Percentiles rank a stretch among this genome's conserved stretches.
Evolutionary conservation across 2,797 vertebrate species (phyloP).

Genomic region (Urophycis tenuis): DNA sequence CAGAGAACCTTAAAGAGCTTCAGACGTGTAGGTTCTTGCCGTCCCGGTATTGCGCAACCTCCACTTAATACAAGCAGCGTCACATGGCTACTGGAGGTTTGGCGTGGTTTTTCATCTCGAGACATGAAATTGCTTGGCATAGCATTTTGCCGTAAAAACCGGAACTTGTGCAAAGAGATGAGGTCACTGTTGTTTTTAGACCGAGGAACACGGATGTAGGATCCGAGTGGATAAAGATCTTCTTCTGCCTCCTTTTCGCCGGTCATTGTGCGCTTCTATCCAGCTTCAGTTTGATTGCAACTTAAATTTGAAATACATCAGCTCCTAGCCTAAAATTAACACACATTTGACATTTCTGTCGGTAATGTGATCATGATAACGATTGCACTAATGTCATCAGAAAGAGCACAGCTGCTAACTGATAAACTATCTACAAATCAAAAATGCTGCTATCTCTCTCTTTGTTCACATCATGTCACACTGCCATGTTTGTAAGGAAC

Average conservation of each 20-base stretch:
- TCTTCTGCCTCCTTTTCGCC: not conserved
- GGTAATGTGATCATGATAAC: no score
- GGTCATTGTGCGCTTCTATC: not conserved
- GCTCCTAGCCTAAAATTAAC: no score
- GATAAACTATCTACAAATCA: no score
- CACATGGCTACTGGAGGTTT: not conserved
- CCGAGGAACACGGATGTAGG: not conserved
- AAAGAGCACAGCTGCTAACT: no score
- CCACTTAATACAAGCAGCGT: not conserved
- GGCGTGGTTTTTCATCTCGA: not conserved
- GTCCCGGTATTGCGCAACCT: not conserved
- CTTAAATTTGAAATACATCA: no score
- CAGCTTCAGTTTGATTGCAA: not conserved
- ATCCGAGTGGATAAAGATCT: not conserved
- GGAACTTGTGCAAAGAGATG: not conserved
- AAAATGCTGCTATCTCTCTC: no score
- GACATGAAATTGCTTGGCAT: constrained; percentile 8
- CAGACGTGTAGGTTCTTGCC: constrained; percentile 8
- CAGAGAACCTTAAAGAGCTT: not conserved
- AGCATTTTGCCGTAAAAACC: not conserved
- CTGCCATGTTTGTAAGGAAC: no score
- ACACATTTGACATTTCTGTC: no score
- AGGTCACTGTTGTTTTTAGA: not conserved
- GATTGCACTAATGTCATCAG: no score
- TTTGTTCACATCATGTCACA: no score